Evolutionary conservation across 1,140 invertebrate species (phyloP).

Genomic region (Mizuhopecten yessoensis): DNA sequence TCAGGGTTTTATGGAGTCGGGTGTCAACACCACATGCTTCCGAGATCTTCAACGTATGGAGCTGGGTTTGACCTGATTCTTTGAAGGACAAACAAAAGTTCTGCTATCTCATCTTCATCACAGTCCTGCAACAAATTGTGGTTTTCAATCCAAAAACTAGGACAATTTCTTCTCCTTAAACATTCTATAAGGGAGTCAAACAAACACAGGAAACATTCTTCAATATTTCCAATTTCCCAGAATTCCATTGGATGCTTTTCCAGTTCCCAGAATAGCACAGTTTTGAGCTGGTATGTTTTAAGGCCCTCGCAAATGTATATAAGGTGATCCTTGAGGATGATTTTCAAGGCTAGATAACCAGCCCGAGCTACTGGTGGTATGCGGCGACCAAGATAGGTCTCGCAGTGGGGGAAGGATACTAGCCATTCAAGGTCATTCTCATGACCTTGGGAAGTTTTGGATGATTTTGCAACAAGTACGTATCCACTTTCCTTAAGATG

Average conservation of each 20-base stretch:
- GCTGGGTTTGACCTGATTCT: constrained; percentile 46
- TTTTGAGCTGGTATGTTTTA: constrained; percentile 49
- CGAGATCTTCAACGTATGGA: constrained; percentile 44
- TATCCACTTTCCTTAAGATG: neutral
- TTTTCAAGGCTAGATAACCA: constrained; percentile 44
- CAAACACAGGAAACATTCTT: constrained; percentile 51
- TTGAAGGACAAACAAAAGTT: neutral
- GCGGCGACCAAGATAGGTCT: neutral
- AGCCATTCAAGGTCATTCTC: constrained; percentile 43
- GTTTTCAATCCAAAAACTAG: constrained; percentile 46
- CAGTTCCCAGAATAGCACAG: constrained; percentile 49
- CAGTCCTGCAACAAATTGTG: constrained; percentile 43
- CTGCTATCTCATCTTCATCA: constrained; percentile 15
- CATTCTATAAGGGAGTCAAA: neutral
- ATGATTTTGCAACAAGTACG: neutral
- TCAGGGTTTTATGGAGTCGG: too few relatives aligned
- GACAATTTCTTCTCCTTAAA: constrained; percentile 31
- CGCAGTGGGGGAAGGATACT: constrained; percentile 1
- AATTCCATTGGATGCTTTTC: constrained; percentile 50
- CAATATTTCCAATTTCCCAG: constrained; percentile 45
- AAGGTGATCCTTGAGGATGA: constrained; percentile 48
- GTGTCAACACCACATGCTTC: constrained; percentile 50
- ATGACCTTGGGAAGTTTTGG: neutral
- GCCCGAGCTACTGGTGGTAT: constrained; percentile 46
- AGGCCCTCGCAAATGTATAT: constrained; percentile 35